Percentiles rank a stretch among this genome's conserved stretches.
phyloP scores from a whole-genome alignment of 2,888 invertebrate genomes.

The Didymodactylos carnosus region DNA sequence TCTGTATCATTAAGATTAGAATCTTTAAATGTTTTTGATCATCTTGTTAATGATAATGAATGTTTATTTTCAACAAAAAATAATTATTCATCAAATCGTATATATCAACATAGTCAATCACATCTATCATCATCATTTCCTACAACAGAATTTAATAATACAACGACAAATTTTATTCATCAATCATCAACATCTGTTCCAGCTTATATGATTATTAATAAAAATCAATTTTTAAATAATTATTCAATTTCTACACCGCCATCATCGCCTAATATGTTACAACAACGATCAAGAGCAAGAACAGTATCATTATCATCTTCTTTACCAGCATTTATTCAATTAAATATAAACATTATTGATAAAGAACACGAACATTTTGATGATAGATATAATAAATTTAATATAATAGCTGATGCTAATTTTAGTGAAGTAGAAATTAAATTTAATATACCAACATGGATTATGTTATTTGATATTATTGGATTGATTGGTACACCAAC shows the following conservation, averaged over 20 bases:
- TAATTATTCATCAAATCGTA: background rate
- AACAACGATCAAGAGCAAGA: background rate
- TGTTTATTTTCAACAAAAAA: background rate
- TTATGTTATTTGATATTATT: constrained; percentile 77
- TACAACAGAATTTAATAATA: background rate
- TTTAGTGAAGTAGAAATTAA: constrained; percentile 75
- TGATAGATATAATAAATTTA: constrained; percentile 43
- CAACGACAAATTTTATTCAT: background rate
- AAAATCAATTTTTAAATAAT: too few species aligned
- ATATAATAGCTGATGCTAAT: constrained; percentile 46
- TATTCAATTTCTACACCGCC: background rate
- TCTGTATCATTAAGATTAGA: background rate
- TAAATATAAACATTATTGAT: constrained; percentile 28
- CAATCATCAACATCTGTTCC: background rate
- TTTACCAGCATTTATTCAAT: background rate
- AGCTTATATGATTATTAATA: background rate
- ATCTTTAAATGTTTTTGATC: background rate
- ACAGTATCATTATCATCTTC: too few species aligned
- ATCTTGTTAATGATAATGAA: background rate
- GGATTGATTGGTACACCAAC: constrained; percentile 37
- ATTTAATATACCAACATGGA: constrained; percentile 80
- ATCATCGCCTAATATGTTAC: background rate
- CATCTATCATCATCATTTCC: background rate
- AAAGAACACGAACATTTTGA: constrained; percentile 47
- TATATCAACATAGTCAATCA: background rate